Base-by-base conservation (phyloP, 2,797 vertebrate genomes). In the Poliocrania exsul region DNA sequence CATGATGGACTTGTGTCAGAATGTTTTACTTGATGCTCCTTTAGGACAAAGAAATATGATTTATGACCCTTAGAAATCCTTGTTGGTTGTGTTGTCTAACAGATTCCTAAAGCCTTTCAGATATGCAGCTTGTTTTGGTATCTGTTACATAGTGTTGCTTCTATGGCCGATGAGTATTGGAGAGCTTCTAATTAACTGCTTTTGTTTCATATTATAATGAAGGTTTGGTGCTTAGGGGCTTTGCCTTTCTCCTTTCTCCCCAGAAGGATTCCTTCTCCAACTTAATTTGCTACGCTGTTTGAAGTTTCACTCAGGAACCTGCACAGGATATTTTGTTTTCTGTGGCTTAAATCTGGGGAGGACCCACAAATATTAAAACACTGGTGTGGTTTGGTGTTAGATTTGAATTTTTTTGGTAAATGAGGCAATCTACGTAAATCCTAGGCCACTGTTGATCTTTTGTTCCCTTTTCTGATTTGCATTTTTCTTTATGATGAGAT, bases 151-250 rank as follows among this genome's bases (percentile, higher is more conserved):
- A n/a, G 21, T 67, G 3, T 54, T 71, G 46, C 20, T 86, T 47
- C 15, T 67, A 0, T 19, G 49, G 28, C 0, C 8, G 8, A 16
- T 70, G 28, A n/a, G 7, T 78, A 40, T 61, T 31, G 19, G 46
- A 53, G 40, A 35, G 15, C 46, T 24, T 67, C 25, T 71, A 58
- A 58, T 62, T 70, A 90, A 16, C 46, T 90, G 77, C 57, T 62
- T 66, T 82, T 79, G 74, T 92, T 90, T 85, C 35, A 53, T 62
- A 58, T 79, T 75, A 58, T 85, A n/a, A 69, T 56, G n/a, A 86
- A 72, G 50, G 44, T 73, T 87, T 86, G 28, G 50, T 74, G 57
- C 49, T 86, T 62, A 56, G 14, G 38, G 62, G 50, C 46, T 83
- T 83, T 54, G 25, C 46, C 46, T 74, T 60, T 69, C 50, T 83